These are phyloP conservation scores for Aselliscus stoliczkanus DNA, from an alignment of 2,797 vertebrate species.

Conservation along the genomic window DNA sequence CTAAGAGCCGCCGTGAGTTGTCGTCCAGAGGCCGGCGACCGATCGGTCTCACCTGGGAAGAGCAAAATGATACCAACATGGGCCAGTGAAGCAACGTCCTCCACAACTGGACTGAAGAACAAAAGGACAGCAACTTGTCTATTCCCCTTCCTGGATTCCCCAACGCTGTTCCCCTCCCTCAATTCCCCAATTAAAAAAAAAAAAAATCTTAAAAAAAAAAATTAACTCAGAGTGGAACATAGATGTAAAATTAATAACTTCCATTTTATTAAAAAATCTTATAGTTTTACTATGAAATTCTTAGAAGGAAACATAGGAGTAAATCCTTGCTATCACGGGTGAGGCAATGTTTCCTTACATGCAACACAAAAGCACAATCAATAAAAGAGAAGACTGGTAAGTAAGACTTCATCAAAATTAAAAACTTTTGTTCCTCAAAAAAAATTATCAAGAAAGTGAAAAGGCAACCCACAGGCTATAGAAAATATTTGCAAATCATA, in stretches of 20 bases:
- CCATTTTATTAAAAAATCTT: background rate
- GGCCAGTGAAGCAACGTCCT: too few relatives aligned
- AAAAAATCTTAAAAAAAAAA: too few relatives aligned
- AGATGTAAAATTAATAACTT: background rate
- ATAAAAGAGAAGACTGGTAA: background rate
- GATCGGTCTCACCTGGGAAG: too few relatives aligned
- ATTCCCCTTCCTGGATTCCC: too few relatives aligned
- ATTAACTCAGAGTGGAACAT: background rate
- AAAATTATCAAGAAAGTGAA: background rate
- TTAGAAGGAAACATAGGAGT: background rate
- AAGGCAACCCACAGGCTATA: background rate
- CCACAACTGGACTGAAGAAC: too few relatives aligned
- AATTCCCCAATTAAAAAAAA: too few relatives aligned
- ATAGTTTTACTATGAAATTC: background rate
- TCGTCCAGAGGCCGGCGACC: too few relatives aligned
- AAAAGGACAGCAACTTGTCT: too few relatives aligned
- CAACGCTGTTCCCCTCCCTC: too few relatives aligned
- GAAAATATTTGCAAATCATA: background rate
- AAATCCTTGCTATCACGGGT: background rate
- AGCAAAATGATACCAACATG: too few relatives aligned
- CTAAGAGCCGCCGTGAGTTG: too few relatives aligned
- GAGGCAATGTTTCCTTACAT: background rate
- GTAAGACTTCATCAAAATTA: background rate
- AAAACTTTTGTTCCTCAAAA: background rate
- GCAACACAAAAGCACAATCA: background rate